phyloP scores from a whole-genome alignment of 2,113 vertebrate species.

The Cyprinodon variegatus region DNA sequence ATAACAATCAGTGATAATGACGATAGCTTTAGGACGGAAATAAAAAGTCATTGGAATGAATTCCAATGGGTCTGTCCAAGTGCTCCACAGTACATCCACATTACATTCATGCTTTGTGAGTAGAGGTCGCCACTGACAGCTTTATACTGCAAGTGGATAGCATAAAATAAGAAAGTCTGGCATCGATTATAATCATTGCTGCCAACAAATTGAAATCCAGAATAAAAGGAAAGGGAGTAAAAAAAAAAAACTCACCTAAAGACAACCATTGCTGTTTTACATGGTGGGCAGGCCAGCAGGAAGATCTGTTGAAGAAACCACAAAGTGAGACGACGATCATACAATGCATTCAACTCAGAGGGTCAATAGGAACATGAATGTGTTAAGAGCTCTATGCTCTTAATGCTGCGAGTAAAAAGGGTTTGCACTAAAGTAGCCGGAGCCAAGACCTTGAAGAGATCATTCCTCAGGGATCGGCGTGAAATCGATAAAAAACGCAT shows the following conservation, averaged over 20 bases:
- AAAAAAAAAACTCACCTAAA: constrained; percentile 86
- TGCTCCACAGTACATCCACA: neutral
- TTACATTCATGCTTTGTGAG: neutral
- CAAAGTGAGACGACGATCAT: constrained; percentile 24
- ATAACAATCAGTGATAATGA: constrained; percentile 19
- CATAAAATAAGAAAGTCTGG: neutral
- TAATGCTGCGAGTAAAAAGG: constrained; percentile 1
- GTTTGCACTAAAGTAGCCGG: neutral
- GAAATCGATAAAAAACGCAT: neutral
- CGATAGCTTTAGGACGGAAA: constrained; percentile 13
- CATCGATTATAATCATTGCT: neutral
- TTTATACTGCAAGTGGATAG: neutral
- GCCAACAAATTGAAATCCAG: neutral
- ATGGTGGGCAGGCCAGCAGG: constrained; percentile 93
- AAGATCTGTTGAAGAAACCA: constrained; percentile 88
- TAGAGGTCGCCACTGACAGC: neutral
- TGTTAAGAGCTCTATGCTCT: constrained; percentile 20
- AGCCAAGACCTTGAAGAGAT: neutral
- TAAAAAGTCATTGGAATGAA: constrained; percentile 10
- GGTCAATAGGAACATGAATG: constrained; percentile 8
- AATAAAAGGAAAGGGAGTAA: neutral
- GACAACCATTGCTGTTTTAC: constrained; percentile 86
- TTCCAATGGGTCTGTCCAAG: neutral
- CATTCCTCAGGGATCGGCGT: neutral
- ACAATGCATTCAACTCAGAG: constrained; percentile 13